Percentiles rank a stretch among this genome's conserved stretches.
phyloP scores from a whole-genome alignment of 1,140 invertebrate genomes.

The Drosophila simulans region DNA sequence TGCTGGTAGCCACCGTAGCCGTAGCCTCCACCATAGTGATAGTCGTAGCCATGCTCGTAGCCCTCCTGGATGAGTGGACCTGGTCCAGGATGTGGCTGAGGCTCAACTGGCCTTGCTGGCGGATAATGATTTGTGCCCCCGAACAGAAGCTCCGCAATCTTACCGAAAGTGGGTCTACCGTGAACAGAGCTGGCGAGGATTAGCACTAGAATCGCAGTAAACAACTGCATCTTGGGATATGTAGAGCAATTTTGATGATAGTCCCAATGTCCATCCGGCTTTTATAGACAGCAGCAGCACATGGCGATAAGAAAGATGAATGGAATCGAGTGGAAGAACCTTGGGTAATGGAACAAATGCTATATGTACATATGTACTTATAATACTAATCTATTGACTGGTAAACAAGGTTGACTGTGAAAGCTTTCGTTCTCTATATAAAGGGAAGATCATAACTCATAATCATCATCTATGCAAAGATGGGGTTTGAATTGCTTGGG shows the following conservation, averaged over 20 bases:
- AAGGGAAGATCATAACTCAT: not conserved
- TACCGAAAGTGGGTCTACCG: slow-evolving; percentile 66
- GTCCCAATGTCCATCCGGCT: not conserved
- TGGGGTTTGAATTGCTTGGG: not conserved
- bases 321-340: slow-evolving; percentile 28
- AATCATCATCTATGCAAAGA: slow-evolving; percentile 8
- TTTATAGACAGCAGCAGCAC: slow-evolving; percentile 25
- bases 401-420: slow-evolving; percentile 39
- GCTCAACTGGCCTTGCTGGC: slow-evolving; percentile 4
- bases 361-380: slow-evolving; percentile 1
- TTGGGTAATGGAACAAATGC: slow-evolving; percentile 12
- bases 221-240: slow-evolving; percentile 41
- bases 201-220: slow-evolving; percentile 23
- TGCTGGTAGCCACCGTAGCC: slow-evolving; percentile 34
- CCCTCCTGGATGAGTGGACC: slow-evolving; percentile 60
- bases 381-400: slow-evolving; percentile 11
- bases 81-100: slow-evolving; percentile 6
- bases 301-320: slow-evolving; percentile 36
- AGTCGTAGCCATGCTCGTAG: slow-evolving; percentile 67
- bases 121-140: slow-evolving; percentile 22
- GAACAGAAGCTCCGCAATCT: slow-evolving; percentile 58
- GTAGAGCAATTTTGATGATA: slow-evolving; percentile 15
- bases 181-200: slow-evolving; percentile 15
- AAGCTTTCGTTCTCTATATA: slow-evolving; percentile 10
- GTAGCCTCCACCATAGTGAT: slow-evolving; percentile 64